Percentiles rank a stretch among this genome's conserved stretches.
Conservation (phyloP, 1,140 invertebrate species). For the Cylas formicarius region DNA sequence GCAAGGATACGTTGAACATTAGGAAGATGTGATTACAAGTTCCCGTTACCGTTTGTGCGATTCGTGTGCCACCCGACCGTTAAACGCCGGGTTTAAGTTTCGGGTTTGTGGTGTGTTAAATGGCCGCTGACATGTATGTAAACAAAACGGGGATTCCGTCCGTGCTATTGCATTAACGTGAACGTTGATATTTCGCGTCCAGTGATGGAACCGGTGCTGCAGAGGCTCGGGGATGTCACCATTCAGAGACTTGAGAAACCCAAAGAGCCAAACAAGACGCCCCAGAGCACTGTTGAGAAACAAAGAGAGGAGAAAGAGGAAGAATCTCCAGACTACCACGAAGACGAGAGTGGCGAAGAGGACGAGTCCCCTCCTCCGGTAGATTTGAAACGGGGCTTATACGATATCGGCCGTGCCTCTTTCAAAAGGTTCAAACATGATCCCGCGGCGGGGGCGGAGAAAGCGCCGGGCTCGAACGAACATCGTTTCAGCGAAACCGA, state of each 20-base stretch:
- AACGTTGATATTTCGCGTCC: not conserved
- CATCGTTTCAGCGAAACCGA: conserved; percentile 35
- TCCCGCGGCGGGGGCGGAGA: conserved; percentile 2
- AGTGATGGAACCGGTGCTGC: conserved; percentile 39
- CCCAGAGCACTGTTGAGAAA: conserved; percentile 15
- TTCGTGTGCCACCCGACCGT: too few species aligned
- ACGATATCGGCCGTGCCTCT: conserved; percentile 17
- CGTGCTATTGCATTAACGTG: too few species aligned
- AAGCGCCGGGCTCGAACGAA: conserved; percentile 19
- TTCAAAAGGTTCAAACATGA: conserved; percentile 28
- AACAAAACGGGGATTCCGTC: too few species aligned
- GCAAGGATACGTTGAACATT: too few species aligned
- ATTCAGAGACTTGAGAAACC: conserved; percentile 40
- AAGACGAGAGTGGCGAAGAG: conserved; percentile 2
- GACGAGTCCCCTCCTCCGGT: not conserved
- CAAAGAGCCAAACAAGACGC: conserved; percentile 29
- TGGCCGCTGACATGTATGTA: too few species aligned
- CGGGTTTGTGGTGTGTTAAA: too few species aligned
- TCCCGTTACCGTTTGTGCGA: too few species aligned
- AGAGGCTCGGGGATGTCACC: conserved; percentile 39
- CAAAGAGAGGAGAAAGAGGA: conserved; percentile 26
- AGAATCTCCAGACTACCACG: conserved; percentile 18
- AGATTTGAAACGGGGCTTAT: conserved; percentile 24
- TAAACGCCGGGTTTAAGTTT: too few species aligned
- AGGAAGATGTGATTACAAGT: too few species aligned